Conservation (phyloP, 2,797 vertebrate species). For the Halcyon chelicuti region DNA sequence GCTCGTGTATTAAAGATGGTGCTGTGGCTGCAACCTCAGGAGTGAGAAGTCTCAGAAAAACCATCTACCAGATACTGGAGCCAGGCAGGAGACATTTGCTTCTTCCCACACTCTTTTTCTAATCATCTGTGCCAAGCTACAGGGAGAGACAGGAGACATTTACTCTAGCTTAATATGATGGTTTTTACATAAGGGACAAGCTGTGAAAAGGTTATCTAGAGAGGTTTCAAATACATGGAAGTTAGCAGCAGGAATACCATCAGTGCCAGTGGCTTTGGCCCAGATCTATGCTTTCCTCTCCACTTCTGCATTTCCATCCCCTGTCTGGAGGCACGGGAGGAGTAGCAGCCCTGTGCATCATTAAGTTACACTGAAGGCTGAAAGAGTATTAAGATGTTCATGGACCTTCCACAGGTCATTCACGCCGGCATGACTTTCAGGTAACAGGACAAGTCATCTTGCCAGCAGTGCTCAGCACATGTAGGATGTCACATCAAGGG, state of each 20-base stretch:
- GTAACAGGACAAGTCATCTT: background rate
- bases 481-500: rapidly evolving
- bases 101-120: background rate
- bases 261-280: background rate
- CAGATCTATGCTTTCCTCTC: background rate
- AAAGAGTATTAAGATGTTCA: background rate
- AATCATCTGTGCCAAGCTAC: background rate
- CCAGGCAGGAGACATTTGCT: rapidly evolving
- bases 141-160: background rate
- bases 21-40: background rate
- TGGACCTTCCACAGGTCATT: background rate
- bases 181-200: background rate
- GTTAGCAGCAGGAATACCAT: background rate
- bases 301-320: background rate
- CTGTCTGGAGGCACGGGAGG: background rate
- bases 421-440: background rate
- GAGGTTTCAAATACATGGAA: background rate
- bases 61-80: background rate
- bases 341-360: background rate
- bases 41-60: background rate
- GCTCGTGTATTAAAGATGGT: rapidly evolving
- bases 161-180: background rate
- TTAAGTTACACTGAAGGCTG: background rate
- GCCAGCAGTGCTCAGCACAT: background rate
- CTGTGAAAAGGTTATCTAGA: background rate